A percentile compares a stretch with the other conserved stretches of the same genome.
phyloP scores from a whole-genome alignment of 2,888 invertebrate species.

The Protodeltote pygarga region DNA sequence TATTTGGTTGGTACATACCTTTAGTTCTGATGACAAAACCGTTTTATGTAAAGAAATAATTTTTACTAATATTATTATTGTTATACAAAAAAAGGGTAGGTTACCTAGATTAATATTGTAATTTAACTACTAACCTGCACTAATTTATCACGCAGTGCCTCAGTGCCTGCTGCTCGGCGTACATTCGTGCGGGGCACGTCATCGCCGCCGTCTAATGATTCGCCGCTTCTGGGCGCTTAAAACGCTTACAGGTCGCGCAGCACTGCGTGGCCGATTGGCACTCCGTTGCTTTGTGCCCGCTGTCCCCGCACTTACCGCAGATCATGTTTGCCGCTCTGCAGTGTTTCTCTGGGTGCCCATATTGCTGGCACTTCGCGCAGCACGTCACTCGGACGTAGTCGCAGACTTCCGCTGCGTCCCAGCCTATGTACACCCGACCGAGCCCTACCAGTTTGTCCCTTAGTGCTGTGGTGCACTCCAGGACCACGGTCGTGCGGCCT shows the following conservation, averaged over 20 bases:
- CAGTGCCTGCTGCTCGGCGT: slow-evolving; percentile 35
- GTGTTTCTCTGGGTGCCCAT: slow-evolving; percentile 54
- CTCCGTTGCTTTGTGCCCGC: neutral
- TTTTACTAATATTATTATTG: no score
- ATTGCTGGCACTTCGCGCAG: slow-evolving; percentile 53
- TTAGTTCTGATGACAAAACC: no score
- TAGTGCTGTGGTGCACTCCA: neutral
- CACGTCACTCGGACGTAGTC: slow-evolving; percentile 36
- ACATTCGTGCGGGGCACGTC: slow-evolving; percentile 25
- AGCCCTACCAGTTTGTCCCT: neutral
- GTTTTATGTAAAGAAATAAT: no score
- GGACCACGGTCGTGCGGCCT: accelerated
- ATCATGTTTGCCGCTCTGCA: slow-evolving; percentile 20
- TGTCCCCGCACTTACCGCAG: slow-evolving; percentile 39
- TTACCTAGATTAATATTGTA: no score
- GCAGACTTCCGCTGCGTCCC: slow-evolving; percentile 15
- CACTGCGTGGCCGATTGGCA: neutral
- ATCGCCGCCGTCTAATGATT: slow-evolving; percentile 27
- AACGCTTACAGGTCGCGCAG: slow-evolving; percentile 47
- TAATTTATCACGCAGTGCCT: no score
- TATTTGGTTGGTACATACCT: no score
- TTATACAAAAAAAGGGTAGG: no score
- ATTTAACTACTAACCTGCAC: no score
- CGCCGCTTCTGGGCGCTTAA: slow-evolving; percentile 13
- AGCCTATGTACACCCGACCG: slow-evolving; percentile 21